Conservation (phyloP, 2,113 vertebrate species). For the Eptesicus fuscus region DNA sequence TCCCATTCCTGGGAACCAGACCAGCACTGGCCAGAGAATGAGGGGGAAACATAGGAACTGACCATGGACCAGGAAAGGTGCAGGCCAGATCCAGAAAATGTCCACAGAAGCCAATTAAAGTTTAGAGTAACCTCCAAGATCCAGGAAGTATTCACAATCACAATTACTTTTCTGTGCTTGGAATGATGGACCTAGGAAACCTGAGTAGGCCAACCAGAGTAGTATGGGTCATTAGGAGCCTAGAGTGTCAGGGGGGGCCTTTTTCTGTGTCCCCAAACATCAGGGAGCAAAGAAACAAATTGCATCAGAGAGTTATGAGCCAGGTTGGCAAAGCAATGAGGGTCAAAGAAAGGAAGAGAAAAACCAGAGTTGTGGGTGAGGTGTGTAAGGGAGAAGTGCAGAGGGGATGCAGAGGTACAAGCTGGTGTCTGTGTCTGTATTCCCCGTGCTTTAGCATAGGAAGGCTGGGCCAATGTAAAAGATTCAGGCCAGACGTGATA, state of each 20-base stretch:
- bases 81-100: background rate
- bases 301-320: background rate
- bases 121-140: background rate
- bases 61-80: background rate
- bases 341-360: background rate
- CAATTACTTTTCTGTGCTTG: background rate
- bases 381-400: no score
- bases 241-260: background rate
- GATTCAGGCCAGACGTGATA: background rate
- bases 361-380: background rate
- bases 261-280: background rate
- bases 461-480: background rate
- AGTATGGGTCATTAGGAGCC: background rate
- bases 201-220: background rate
- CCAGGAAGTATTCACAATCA: background rate
- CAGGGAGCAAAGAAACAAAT: background rate
- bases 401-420: rapidly evolving
- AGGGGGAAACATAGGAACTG: background rate
- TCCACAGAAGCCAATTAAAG: background rate
- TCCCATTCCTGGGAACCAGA: background rate
- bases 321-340: background rate
- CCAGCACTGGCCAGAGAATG: background rate
- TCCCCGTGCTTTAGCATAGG: no score
- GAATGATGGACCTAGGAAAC: background rate
- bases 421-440: rapidly evolving